Conservation (phyloP, 30 jellyfish, hydroid and myxozoan genomes). For the Cassiopea xamachana region DNA sequence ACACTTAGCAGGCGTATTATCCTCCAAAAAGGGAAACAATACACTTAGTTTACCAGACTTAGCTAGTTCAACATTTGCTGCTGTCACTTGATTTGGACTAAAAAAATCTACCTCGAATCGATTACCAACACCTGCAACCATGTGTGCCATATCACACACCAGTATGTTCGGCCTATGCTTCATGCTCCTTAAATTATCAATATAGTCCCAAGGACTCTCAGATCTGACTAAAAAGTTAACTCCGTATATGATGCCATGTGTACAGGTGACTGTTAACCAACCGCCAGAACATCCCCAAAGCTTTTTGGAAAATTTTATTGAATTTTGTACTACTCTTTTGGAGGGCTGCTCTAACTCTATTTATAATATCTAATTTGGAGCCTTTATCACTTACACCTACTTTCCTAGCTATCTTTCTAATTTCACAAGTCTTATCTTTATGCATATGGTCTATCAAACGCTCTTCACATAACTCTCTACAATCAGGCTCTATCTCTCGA, state of each 20-base stretch:
- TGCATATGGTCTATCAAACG: constrained; percentile 31
- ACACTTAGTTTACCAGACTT: not conserved
- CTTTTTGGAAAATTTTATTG: constrained; percentile 47
- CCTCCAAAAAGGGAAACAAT: constrained; percentile 48
- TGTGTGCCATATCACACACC: constrained; percentile 64
- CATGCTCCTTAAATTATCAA: constrained; percentile 36
- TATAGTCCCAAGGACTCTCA: constrained; percentile 61
- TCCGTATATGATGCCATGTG: constrained; percentile 25
- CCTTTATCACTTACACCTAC: constrained; percentile 37
- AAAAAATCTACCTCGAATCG: constrained; percentile 1
- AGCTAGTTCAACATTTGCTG: constrained; percentile 19
- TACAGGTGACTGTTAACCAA: constrained; percentile 62
- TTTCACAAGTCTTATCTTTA: not conserved
- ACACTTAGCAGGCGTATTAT: not conserved
- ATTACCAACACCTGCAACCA: constrained; percentile 55
- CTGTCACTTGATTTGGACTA: constrained; percentile 37
- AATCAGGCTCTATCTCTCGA: constrained; percentile 36
- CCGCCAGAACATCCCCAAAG: constrained; percentile 67
- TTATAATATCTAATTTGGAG: constrained; percentile 43
- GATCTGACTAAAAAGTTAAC: constrained; percentile 45
- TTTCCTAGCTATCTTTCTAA: constrained; percentile 28
- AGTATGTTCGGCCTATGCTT: constrained; percentile 47
- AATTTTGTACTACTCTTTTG: constrained; percentile 1
- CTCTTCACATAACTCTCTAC: constrained; percentile 49
- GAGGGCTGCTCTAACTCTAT: constrained; percentile 26